phyloP scores from a whole-genome alignment of 2,888 invertebrate species.

The Eristalis pertinax region DNA sequence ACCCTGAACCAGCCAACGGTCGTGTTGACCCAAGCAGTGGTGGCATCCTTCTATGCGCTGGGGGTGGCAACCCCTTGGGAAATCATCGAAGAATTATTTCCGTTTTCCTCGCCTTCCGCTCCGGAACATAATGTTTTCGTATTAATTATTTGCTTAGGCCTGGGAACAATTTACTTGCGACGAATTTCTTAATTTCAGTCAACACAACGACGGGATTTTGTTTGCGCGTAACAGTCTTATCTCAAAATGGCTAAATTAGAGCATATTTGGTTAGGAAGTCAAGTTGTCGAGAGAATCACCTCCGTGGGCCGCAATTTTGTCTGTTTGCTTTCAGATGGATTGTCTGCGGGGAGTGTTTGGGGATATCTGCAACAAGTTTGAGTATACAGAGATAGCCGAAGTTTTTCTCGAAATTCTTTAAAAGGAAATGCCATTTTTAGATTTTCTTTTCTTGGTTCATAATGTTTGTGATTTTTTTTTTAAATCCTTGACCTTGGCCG shows the following conservation, averaged over 20 bases:
- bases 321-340: not conserved
- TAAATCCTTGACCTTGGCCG: too few species aligned
- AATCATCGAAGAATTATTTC: constrained; percentile 15
- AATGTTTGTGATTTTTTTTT: too few species aligned
- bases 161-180: constrained; percentile 13
- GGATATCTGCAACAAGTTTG: not conserved
- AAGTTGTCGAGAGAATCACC: not conserved
- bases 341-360: not conserved
- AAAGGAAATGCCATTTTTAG: too few species aligned
- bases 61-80: constrained; percentile 15
- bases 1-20: not conserved
- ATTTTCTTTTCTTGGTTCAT: too few species aligned
- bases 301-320: not conserved
- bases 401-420: too few species aligned
- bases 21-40: not conserved
- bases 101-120: not conserved
- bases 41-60: not conserved
- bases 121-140: not conserved
- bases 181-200: constrained; percentile 8
- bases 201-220: not conserved
- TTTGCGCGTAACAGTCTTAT: not conserved
- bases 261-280: not conserved
- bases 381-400: too few species aligned
- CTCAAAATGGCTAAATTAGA: not conserved
- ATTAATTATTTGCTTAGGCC: constrained; percentile 29